Evolutionary conservation across 35 echinoderm and acorn worm species (phyloP).

Genomic region (Lytechinus variegatus): DNA sequence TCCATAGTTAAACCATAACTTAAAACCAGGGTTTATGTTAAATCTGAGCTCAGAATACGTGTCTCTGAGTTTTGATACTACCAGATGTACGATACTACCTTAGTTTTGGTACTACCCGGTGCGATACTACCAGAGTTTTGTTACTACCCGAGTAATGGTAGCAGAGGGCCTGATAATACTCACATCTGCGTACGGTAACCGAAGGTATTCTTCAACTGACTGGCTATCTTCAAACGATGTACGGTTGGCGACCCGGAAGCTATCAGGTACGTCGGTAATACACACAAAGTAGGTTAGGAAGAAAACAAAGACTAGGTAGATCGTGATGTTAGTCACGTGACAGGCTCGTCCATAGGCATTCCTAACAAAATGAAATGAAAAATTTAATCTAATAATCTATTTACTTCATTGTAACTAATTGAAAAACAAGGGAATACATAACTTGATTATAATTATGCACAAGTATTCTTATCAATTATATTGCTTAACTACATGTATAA

Average conservation of each 20-base stretch:
- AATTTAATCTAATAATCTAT: neutral
- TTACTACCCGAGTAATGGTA: neutral
- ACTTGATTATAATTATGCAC: too few species aligned
- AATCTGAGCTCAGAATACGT: too few species aligned
- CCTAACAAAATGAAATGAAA: constrained; percentile 48
- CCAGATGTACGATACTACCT: too few species aligned
- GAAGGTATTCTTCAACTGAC: neutral
- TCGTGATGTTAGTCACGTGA: constrained; percentile 77
- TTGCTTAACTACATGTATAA: too few species aligned
- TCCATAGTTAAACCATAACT: too few species aligned
- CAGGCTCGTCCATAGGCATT: constrained; percentile 78
- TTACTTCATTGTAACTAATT: too few species aligned
- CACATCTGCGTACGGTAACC: constrained; percentile 3
- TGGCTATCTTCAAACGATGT: neutral
- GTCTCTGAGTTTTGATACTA: too few species aligned
- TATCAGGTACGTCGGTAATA: constrained; percentile 37
- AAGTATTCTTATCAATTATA: too few species aligned
- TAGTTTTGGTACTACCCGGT: too few species aligned
- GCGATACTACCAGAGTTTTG: neutral
- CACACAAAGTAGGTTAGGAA: constrained; percentile 80
- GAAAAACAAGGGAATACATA: too few species aligned
- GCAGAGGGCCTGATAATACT: too few species aligned
- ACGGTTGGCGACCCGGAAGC: neutral
- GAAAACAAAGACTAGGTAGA: constrained; percentile 79
- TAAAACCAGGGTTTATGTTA: too few species aligned